These are phyloP conservation scores for Drosophila hamatofila DNA, from an alignment of 2,888 invertebrate genomes.

Conservation along the genomic window DNA sequence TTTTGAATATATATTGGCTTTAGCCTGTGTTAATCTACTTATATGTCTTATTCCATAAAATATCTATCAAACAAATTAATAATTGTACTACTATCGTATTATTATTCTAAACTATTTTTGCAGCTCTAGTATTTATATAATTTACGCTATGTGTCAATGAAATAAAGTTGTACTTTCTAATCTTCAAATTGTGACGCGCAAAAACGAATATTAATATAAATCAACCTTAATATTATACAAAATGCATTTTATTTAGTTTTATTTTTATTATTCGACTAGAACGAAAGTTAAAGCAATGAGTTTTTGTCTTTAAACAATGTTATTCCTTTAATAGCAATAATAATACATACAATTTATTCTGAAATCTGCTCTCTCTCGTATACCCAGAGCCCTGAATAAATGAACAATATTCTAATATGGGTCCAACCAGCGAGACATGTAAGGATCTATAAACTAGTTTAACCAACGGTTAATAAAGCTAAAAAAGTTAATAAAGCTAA, in stretches of 20 bases:
- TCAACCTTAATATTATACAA: background rate
- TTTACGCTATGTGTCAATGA: conserved; percentile 27
- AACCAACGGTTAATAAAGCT: too few relatives aligned
- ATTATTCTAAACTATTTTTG: conserved; percentile 63
- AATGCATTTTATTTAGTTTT: background rate
- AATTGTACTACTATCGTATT: conserved; percentile 54
- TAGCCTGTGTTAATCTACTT: conserved; percentile 52
- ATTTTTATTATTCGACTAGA: background rate
- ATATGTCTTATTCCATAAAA: conserved; percentile 34
- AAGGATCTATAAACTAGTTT: too few relatives aligned
- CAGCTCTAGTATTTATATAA: conserved; percentile 49
- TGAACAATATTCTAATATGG: too few relatives aligned
- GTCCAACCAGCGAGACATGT: too few relatives aligned
- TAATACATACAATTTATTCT: too few relatives aligned
- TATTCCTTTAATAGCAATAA: too few relatives aligned
- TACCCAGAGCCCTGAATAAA: too few relatives aligned
- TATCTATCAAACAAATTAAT: conserved; percentile 49
- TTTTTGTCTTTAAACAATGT: too few relatives aligned
- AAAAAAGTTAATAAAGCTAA: too few relatives aligned
- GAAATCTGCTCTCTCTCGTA: too few relatives aligned
- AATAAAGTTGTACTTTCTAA: conserved; percentile 51
- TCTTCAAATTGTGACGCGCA: conserved; percentile 51
- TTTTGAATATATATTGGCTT: conserved; percentile 50
- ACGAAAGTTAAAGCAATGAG: too few relatives aligned
- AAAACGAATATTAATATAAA: conserved; percentile 54